A percentile compares a stretch with the other conserved stretches of the same genome.
Conservation (phyloP, 1,140 invertebrate genomes). For the Leptoteleia sp. region DNA sequence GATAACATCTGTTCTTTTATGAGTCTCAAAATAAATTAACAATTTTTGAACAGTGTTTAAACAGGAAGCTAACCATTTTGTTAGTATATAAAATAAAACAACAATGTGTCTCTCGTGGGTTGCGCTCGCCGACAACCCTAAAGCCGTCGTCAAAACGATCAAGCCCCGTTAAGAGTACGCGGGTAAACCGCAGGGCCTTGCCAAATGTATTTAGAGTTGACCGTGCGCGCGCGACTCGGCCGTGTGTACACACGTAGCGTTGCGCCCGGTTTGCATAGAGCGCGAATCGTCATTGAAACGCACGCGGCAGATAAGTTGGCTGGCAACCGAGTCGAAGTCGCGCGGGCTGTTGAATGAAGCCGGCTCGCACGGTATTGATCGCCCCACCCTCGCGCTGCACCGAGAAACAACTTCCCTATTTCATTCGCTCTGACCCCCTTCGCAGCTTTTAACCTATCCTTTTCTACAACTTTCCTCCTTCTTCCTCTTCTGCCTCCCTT, state of each 20-base stretch:
- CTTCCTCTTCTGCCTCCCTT: too few species aligned
- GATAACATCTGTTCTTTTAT: too few species aligned
- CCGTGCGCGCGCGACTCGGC: constrained; percentile 13
- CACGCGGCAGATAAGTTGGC: constrained; percentile 28
- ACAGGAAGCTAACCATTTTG: too few species aligned
- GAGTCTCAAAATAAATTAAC: too few species aligned
- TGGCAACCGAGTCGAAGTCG: constrained; percentile 6
- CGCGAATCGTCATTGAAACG: constrained; percentile 28
- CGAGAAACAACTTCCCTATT: constrained; percentile 30
- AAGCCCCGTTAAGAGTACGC: constrained; percentile 16
- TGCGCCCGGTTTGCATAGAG: constrained; percentile 6
- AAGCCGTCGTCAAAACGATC: constrained; percentile 23
- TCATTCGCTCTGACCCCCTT: too few species aligned
- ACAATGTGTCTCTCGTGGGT: too few species aligned
- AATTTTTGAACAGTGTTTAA: too few species aligned
- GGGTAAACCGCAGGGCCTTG: neutral
- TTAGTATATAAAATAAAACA: too few species aligned
- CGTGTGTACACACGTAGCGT: constrained; percentile 23
- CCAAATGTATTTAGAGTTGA: constrained; percentile 22
- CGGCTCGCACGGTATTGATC: constrained; percentile 26
- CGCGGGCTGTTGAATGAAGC: constrained; percentile 16
- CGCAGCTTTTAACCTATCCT: too few species aligned
- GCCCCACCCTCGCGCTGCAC: constrained; percentile 27
- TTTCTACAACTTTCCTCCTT: too few species aligned
- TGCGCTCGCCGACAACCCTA: constrained; percentile 1